Conservation (phyloP, 2,888 invertebrate species). For the Vannuccia rotundouncinata region DNA sequence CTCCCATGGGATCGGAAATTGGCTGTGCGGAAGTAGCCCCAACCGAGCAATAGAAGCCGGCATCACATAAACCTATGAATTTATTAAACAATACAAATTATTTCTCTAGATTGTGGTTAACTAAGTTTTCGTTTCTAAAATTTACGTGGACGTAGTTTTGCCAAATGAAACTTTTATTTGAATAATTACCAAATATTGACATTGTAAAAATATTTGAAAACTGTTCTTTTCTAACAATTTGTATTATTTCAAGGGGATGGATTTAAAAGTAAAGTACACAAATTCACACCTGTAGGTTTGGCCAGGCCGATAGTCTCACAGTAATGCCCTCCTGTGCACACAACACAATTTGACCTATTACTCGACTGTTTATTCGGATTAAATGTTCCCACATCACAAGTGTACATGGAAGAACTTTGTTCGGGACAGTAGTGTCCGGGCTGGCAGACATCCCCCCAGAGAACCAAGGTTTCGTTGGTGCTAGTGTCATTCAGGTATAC, state of each 20-base stretch:
- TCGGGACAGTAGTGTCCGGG: constrained; percentile 50
- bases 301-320: constrained; percentile 48
- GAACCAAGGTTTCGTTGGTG: constrained; percentile 48
- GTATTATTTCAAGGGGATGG: too few species aligned
- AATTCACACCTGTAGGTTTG: constrained; percentile 42
- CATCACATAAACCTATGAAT: constrained; percentile 45
- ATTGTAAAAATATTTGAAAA: too few species aligned
- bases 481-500: constrained; percentile 50
- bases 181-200: too few species aligned
- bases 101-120: too few species aligned
- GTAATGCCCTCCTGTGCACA: constrained; percentile 51
- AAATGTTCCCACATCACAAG: constrained; percentile 51
- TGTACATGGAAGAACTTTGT: constrained; percentile 47
- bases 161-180: too few species aligned
- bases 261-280: too few species aligned
- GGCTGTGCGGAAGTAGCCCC: constrained; percentile 48
- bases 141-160: too few species aligned
- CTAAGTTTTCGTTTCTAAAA: too few species aligned
- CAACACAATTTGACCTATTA: constrained; percentile 46
- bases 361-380: constrained; percentile 39
- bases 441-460: constrained; percentile 50
- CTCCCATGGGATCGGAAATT: constrained; percentile 47
- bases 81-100: not conserved
- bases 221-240: too few species aligned
- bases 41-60: constrained; percentile 49